Evolutionary conservation across 2,113 vertebrate species (phyloP), one percentile per base, ranked within the genome.

Genomic region (Sander lucioperca): DNA sequence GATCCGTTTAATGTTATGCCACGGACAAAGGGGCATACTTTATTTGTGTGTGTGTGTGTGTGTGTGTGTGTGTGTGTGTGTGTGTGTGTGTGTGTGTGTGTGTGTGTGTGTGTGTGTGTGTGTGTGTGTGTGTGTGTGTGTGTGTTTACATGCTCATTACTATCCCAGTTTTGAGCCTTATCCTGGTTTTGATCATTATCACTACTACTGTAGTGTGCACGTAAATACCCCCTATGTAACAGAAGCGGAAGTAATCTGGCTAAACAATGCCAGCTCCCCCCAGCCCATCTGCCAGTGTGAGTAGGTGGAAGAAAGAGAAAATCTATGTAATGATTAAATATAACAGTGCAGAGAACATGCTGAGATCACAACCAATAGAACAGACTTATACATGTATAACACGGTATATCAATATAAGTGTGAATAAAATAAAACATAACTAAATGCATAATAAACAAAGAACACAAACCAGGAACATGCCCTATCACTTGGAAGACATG

Each of bases 211-310:
- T 71, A 36, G 9, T 69, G 58, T 71, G 51, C 62, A 50, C 68
- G 72, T 19, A 45, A 48, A 67, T 9, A 5, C 23, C 6, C 18
- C 5, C 65, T 53, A 45, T 75, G 59, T 57, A 75, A 61, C 62
- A 36, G 72, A 64, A 43, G 73, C 84, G 69, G 65, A 82, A 73
- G 58, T 80, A 85, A 81, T 85, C 82, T 83, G 74, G 73, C 69
- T 61, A 83, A 88, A 93, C 91, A 90, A 90, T 88, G 75, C 79
- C 85, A 87, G 84, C 82, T 74, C 85, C 90, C 74, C 80, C 69
- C 76, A 43, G 58, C 68, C 85, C 88, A 93, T 91, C 92, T 93
- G 89, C 79, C 87, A 59, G 57, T 64, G 54, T 85, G 89, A 83
- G 86, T 88, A 87, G 92, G 89, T 90, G 85, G 81, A 83, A 79